phyloP scores from a whole-genome alignment of 2,113 vertebrate genomes.

The human region DNA sequence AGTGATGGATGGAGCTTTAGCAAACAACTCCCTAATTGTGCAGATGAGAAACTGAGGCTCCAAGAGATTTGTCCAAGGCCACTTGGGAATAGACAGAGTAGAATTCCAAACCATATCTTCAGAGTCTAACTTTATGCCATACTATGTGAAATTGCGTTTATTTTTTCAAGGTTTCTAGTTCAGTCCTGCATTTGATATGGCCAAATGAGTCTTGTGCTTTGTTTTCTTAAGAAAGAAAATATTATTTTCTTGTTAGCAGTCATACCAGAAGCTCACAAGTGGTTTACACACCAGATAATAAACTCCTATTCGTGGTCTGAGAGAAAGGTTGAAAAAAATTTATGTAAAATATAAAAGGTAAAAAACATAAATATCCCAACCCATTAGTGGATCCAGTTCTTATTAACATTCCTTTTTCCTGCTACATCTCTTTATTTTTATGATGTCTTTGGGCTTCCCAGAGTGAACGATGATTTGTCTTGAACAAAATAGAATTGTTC shows the following conservation, averaged over 20 bases:
- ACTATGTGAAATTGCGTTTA: not conserved
- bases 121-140: not conserved
- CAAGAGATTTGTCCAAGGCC: not conserved
- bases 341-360: not conserved
- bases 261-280: not conserved
- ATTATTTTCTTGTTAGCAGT: constrained; percentile 45
- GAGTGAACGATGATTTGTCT: constrained; percentile 68
- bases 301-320: not conserved
- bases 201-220: not conserved
- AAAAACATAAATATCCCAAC: constrained; percentile 12
- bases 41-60: not conserved
- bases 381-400: constrained; percentile 43
- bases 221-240: constrained; percentile 16
- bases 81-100: not conserved
- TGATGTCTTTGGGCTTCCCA: constrained; percentile 63
- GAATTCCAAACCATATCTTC: not conserved
- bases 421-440: constrained; percentile 63
- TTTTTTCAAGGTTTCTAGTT: constrained; percentile 38
- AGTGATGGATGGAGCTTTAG: not conserved
- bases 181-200: not conserved
- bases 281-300: constrained; percentile 27
- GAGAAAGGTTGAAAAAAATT: constrained; percentile 41
- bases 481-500: constrained; percentile 59
- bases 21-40: not conserved
- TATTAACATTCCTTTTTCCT: constrained; percentile 23